Conservation (phyloP, 1,140 invertebrate species). For the Zophobas morio region DNA sequence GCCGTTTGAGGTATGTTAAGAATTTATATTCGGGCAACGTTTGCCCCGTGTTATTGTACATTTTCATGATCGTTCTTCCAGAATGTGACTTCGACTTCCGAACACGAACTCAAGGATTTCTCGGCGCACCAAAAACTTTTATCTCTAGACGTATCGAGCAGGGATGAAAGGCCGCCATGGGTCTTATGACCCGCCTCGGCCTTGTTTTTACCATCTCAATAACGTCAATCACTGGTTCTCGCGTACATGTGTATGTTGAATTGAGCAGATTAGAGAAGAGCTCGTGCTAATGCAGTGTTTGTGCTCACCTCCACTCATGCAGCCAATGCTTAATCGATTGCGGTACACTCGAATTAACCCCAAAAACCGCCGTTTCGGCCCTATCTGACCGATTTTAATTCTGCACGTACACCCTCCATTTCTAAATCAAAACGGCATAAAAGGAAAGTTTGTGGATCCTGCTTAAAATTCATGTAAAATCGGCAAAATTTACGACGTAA, state of each 20-base stretch:
- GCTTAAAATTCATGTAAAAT: conserved; percentile 56
- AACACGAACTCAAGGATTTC: conserved; percentile 45
- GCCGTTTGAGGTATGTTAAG: conserved; percentile 63
- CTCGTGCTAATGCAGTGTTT: conserved; percentile 27
- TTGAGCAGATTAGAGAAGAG: neutral
- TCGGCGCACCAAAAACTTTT: conserved; percentile 40
- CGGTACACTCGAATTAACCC: conserved; percentile 31
- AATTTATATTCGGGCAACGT: conserved; percentile 65
- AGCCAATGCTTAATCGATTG: conserved; percentile 31
- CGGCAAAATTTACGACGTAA: conserved; percentile 56
- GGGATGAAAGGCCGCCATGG: conserved; percentile 18
- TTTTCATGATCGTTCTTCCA: conserved; percentile 65
- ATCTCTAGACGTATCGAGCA: conserved; percentile 38
- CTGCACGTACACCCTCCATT: conserved; percentile 29
- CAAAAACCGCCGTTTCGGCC: conserved; percentile 17
- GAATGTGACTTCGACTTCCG: conserved; percentile 59
- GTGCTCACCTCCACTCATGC: conserved; percentile 32
- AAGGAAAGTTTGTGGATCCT: conserved; percentile 36
- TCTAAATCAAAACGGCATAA: conserved; percentile 39
- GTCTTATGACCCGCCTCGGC: conserved; percentile 28
- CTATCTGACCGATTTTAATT: conserved; percentile 26
- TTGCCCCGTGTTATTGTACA: conserved; percentile 64
- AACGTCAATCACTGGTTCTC: neutral
- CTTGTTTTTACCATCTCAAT: conserved; percentile 7
- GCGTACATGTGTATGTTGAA: neutral